Conservation (phyloP, 2,888 invertebrate species). For the Tenthredo scrophulariae region DNA sequence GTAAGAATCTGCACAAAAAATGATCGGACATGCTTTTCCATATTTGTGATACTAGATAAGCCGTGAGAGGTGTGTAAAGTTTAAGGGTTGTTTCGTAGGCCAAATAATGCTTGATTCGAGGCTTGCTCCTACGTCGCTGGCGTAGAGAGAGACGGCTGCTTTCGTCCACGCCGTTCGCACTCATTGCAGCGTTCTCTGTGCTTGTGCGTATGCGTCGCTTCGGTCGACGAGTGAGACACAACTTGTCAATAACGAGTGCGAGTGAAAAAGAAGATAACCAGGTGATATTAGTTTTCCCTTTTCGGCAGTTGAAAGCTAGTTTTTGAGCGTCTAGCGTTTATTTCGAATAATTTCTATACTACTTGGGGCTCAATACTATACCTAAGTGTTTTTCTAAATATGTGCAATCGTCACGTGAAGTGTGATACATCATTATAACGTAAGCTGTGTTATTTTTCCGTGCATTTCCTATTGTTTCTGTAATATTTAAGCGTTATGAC, state of each 20-base stretch:
- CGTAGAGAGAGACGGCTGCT: neutral
- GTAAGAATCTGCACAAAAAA: neutral
- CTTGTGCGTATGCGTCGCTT: neutral
- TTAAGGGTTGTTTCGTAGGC: neutral
- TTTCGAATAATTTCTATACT: too few relatives aligned
- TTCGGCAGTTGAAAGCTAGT: too few relatives aligned
- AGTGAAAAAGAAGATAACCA: neutral
- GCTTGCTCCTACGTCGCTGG: neutral
- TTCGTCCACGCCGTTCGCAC: neutral
- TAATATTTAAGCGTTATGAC: too few relatives aligned
- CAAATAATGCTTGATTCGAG: neutral
- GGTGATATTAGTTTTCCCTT: too few relatives aligned
- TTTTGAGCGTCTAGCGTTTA: too few relatives aligned
- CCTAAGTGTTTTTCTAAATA: too few relatives aligned
- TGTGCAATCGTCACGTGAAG: too few relatives aligned
- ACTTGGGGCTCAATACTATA: too few relatives aligned
- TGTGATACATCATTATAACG: too few relatives aligned
- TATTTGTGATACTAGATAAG: neutral
- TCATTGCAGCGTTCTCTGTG: neutral
- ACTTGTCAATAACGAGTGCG: neutral
- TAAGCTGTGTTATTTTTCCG: too few relatives aligned
- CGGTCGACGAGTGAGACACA: neutral
- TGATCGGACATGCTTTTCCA: neutral
- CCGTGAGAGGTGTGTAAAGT: neutral
- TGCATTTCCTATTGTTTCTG: too few relatives aligned